Percentiles rank a stretch among this genome's conserved stretches.
Conservation (phyloP, 2,797 vertebrate species). For the Sylvia borin region DNA sequence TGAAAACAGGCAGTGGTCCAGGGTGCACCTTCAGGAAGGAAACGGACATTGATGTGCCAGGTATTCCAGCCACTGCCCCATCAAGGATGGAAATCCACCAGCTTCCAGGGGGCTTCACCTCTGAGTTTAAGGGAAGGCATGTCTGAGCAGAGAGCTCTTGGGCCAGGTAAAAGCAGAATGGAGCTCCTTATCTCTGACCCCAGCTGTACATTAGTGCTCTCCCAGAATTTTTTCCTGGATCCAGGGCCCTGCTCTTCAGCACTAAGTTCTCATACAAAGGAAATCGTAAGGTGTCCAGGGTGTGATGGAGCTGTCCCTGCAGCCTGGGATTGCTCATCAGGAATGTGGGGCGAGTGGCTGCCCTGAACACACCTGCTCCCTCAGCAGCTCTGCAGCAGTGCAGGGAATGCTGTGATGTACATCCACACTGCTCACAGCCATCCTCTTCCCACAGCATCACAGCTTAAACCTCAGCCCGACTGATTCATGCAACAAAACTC, state of each 20-base stretch:
- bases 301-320: background rate
- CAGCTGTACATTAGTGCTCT: background rate
- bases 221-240: background rate
- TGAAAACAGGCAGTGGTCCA: background rate
- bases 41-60: background rate
- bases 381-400: background rate
- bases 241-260: background rate
- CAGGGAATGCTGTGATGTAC: background rate
- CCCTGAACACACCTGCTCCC: background rate
- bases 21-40: background rate
- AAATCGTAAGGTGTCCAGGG: background rate
- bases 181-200: background rate
- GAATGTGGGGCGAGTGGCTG: rapidly evolving
- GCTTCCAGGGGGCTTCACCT: background rate
- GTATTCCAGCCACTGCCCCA: background rate
- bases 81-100: background rate
- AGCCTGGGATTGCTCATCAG: background rate
- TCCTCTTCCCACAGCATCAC: background rate
- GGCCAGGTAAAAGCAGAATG: background rate
- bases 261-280: background rate
- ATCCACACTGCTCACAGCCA: background rate
- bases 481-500: background rate
- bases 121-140: background rate
- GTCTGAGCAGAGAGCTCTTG: background rate
- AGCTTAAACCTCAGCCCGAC: background rate